Percentiles rank a stretch among this genome's conserved stretches.
phyloP scores from a whole-genome alignment of 2,113 vertebrate species.

The Ranitomeya imitator region DNA sequence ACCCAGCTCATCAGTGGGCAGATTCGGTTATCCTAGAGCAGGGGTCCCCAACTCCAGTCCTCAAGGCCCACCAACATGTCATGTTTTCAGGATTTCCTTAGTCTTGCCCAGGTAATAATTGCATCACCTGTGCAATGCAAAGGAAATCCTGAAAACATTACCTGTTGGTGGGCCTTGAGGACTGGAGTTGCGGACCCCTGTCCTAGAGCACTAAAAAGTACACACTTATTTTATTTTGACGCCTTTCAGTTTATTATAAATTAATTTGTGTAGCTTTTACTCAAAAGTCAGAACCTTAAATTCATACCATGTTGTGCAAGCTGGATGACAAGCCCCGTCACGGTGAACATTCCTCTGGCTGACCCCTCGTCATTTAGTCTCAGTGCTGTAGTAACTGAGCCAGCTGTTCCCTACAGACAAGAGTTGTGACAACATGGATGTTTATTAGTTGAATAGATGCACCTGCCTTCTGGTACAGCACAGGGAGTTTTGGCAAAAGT shows the following conservation, averaged over 20 bases:
- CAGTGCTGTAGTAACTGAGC: constrained; percentile 50
- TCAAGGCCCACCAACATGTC: no score
- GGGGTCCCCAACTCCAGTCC: no score
- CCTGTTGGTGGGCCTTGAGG: no score
- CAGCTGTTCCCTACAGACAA: constrained; percentile 54
- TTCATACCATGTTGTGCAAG: constrained; percentile 18
- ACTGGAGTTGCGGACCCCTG: no score
- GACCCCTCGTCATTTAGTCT: constrained; percentile 54
- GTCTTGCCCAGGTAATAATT: no score
- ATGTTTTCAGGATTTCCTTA: no score
- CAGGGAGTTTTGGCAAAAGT: constrained; percentile 45
- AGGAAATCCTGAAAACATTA: no score
- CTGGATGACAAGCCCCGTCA: constrained; percentile 17
- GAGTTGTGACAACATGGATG: constrained; percentile 49
- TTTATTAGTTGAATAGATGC: constrained; percentile 54
- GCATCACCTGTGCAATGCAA: no score
- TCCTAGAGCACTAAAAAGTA: not conserved
- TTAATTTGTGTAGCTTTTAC: not conserved
- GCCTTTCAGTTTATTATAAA: no score
- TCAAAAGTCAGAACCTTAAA: not conserved
- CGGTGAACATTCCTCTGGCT: constrained; percentile 53
- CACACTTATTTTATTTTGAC: no score
- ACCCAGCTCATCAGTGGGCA: no score
- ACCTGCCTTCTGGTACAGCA: constrained; percentile 51
- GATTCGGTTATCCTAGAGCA: not conserved